Percentiles rank a stretch among this genome's conserved stretches.
phyloP scores from a whole-genome alignment of 2,113 vertebrate genomes.

The Aspiorhynchus laticeps region DNA sequence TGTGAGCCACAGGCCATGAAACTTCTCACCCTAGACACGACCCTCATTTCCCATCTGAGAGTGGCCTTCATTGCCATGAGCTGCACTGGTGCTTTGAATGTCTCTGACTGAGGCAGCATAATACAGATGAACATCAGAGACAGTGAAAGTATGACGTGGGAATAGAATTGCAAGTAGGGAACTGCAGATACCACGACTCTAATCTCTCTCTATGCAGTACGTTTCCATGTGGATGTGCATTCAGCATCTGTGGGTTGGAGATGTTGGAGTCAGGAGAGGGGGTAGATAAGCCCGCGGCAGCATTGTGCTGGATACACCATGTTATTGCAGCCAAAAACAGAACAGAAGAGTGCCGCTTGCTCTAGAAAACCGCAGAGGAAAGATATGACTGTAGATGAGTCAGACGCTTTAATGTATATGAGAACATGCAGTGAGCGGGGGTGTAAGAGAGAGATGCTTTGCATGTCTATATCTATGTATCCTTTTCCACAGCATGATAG shows the following conservation, averaged over 20 bases:
- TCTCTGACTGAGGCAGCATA: background rate
- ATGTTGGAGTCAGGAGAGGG: background rate
- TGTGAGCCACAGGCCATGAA: background rate
- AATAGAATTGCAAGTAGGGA: background rate
- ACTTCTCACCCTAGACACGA: background rate
- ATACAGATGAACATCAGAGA: background rate
- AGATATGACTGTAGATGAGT: constrained; percentile 17
- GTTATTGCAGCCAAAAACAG: constrained; percentile 1
- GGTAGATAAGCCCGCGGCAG: background rate
- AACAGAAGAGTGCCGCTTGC: background rate
- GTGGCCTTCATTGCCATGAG: background rate
- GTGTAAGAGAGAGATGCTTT: background rate
- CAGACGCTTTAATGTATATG: background rate
- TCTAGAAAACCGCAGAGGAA: background rate
- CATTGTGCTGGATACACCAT: background rate
- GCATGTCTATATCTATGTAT: background rate
- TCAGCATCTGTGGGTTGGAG: constrained; percentile 10
- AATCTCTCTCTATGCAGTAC: background rate
- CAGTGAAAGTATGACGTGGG: background rate
- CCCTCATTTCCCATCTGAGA: background rate
- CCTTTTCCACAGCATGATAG: constrained; percentile 1
- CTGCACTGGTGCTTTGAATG: background rate
- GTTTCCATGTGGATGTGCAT: background rate
- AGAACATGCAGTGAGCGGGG: background rate
- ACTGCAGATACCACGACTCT: background rate